phyloP scores from a whole-genome alignment of 2,888 invertebrate genomes.

The Pelosia muscerda region DNA sequence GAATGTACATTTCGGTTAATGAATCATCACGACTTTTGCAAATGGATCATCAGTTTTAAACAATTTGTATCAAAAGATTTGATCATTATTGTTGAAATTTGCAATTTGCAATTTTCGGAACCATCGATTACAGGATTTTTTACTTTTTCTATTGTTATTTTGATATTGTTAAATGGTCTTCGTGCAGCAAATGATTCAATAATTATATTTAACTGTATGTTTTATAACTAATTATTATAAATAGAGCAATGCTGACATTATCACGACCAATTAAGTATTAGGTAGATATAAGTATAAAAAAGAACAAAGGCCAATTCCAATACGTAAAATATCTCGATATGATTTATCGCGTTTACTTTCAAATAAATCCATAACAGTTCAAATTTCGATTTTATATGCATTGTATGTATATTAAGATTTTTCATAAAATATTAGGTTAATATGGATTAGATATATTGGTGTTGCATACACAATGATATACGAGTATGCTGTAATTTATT shows the following conservation, averaged over 20 bases:
- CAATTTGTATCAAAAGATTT: slow-evolving; percentile 35
- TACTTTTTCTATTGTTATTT: slow-evolving; percentile 41
- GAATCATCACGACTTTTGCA: slow-evolving; percentile 16
- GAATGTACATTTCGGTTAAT: not conserved
- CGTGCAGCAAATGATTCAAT: not conserved
- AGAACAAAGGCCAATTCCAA: too few species aligned
- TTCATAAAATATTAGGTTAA: too few species aligned
- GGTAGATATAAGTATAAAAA: too few species aligned
- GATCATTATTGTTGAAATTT: slow-evolving; percentile 41
- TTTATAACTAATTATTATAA: not conserved
- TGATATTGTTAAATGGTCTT: slow-evolving; percentile 38
- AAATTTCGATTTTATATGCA: too few species aligned
- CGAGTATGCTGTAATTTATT: too few species aligned
- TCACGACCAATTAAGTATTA: too few species aligned
- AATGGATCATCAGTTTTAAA: slow-evolving; percentile 24
- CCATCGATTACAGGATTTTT: slow-evolving; percentile 43
- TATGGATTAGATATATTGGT: too few species aligned
- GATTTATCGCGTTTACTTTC: too few species aligned
- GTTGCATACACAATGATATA: too few species aligned
- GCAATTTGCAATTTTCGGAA: slow-evolving; percentile 38
- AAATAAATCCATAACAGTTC: too few species aligned
- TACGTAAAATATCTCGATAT: too few species aligned
- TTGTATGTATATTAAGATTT: too few species aligned
- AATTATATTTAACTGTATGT: not conserved
- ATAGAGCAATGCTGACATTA: slow-evolving; percentile 11